Evolutionary conservation across 2,113 vertebrate species (phyloP).

Genomic region (Tricholaema leucomelas): DNA sequence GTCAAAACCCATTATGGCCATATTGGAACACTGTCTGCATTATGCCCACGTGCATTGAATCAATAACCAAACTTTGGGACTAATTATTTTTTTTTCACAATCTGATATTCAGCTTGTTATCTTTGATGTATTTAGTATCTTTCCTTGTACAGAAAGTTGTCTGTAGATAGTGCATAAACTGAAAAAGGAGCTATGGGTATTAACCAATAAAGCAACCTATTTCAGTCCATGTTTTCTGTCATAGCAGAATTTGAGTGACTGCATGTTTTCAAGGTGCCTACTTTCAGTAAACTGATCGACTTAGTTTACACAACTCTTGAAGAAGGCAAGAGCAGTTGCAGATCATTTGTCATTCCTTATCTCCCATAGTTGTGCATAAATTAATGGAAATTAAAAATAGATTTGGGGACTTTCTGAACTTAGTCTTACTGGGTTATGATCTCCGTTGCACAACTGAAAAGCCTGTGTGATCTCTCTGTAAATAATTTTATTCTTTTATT

Average conservation of each 20-base stretch:
- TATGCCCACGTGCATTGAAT: rapidly evolving
- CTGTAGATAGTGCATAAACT: background rate
- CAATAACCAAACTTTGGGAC: background rate
- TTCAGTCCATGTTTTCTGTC: background rate
- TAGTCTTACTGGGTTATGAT: no score
- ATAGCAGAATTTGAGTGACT: background rate
- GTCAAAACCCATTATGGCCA: background rate
- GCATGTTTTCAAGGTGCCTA: background rate
- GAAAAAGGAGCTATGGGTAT: background rate
- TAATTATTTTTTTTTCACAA: background rate
- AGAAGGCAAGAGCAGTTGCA: no score
- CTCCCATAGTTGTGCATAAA: no score
- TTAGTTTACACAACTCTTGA: no score
- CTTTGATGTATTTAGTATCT: background rate
- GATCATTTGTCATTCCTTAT: no score
- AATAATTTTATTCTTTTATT: no score
- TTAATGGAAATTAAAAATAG: no score
- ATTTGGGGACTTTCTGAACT: no score
- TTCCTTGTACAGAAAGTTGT: background rate
- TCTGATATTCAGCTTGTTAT: background rate
- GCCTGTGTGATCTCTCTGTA: no score
- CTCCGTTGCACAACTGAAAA: no score
- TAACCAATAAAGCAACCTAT: background rate
- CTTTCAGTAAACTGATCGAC: no score
- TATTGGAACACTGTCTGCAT: background rate